These are phyloP conservation scores for Drosophila prosaltans DNA, from an alignment of 1,140 invertebrate species.

Conservation along the genomic window DNA sequence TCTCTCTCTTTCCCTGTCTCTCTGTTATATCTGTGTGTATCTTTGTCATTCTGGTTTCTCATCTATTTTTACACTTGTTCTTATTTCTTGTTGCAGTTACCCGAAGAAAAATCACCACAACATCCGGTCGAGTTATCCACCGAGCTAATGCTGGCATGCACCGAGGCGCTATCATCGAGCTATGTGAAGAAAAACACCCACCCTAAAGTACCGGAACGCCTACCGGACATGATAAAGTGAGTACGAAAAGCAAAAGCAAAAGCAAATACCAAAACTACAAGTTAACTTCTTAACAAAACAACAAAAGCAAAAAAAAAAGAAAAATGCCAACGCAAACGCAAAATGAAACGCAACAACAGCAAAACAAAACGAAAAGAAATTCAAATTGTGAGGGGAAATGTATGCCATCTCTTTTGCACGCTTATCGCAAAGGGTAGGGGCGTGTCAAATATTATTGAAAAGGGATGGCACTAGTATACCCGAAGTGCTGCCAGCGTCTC, in stretches of 20 bases:
- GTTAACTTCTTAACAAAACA: conserved; percentile 18
- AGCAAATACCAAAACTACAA: conserved; percentile 33
- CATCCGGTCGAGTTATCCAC: conserved; percentile 83
- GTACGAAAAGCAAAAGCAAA: conserved; percentile 55
- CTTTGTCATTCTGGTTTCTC: conserved; percentile 25
- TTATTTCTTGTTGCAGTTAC: conserved; percentile 59
- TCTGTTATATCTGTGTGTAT: neutral
- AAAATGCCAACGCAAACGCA: conserved; percentile 1
- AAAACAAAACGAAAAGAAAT: conserved; percentile 1
- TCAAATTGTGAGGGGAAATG: neutral
- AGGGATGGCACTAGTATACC: conserved; percentile 15
- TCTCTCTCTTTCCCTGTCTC: conserved; percentile 1
- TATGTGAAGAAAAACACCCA: conserved; percentile 80
- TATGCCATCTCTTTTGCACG: conserved; percentile 22
- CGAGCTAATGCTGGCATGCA: conserved; percentile 82
- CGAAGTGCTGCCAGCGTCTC: conserved; percentile 11
- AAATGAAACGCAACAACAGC: neutral
- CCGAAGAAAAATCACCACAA: conserved; percentile 82
- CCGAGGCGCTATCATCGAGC: conserved; percentile 79
- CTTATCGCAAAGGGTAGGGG: conserved; percentile 20
- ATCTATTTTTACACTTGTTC: conserved; percentile 31
- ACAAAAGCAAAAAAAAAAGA: neutral
- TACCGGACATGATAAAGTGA: conserved; percentile 83
- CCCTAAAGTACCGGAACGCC: conserved; percentile 82
- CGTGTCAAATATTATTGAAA: conserved; percentile 35